These are phyloP conservation scores for Sapajus apella DNA, from an alignment of 2,113 vertebrate genomes.

Conservation along the genomic window DNA sequence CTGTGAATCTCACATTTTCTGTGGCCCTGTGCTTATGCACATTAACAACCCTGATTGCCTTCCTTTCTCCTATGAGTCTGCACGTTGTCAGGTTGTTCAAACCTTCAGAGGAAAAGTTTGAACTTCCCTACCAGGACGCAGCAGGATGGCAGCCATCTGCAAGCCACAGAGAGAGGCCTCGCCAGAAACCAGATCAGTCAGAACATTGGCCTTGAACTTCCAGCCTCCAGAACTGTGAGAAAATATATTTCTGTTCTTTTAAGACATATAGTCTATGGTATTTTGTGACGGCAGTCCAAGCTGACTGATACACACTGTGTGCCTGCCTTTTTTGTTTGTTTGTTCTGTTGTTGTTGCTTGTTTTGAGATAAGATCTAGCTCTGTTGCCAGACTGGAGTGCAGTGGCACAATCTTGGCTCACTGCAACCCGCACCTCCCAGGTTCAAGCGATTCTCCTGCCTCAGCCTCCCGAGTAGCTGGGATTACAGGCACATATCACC, in stretches of 20 bases:
- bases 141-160: rapidly evolving
- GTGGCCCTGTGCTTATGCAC: not conserved
- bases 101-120: not conserved
- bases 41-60: not conserved
- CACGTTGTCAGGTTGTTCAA: not conserved
- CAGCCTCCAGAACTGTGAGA: not conserved
- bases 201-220: not conserved
- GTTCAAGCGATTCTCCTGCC: too few species aligned
- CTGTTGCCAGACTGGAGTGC: too few species aligned
- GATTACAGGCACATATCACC: too few species aligned
- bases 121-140: not conserved
- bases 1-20: not conserved
- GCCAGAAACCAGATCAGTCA: not conserved
- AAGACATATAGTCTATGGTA: not conserved
- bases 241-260: not conserved
- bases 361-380: too few species aligned
- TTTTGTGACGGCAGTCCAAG: not conserved
- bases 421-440: too few species aligned
- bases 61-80: not conserved
- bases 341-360: too few species aligned
- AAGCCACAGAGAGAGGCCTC: not conserved
- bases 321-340: not conserved
- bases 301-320: not conserved
- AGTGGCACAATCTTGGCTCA: too few species aligned
- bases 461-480: too few species aligned